Conservation (phyloP, 2,888 invertebrate genomes). For the Argyresthia goedartella region DNA sequence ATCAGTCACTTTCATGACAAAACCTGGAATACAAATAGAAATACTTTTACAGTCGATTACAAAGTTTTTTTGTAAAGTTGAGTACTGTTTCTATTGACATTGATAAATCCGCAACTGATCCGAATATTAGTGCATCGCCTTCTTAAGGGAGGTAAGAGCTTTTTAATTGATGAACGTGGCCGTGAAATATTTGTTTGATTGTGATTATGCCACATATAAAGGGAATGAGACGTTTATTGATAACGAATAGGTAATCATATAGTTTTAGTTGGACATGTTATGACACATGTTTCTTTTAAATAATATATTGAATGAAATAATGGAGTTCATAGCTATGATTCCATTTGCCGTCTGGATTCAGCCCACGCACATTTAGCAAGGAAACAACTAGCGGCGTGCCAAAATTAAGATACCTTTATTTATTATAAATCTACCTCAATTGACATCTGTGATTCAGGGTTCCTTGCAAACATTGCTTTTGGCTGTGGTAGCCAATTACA, state of each 20-base stretch:
- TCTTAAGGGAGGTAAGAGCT: too few species aligned
- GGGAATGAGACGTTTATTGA: too few species aligned
- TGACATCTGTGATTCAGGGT: slow-evolving; percentile 48
- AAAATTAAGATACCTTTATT: slow-evolving; percentile 36
- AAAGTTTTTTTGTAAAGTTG: slow-evolving; percentile 28
- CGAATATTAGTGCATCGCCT: background rate
- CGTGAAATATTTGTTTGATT: too few species aligned
- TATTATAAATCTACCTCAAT: slow-evolving; percentile 45
- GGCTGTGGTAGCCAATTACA: slow-evolving; percentile 50
- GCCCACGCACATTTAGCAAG: slow-evolving; percentile 28
- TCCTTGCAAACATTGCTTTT: slow-evolving; percentile 32
- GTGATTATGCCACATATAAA: too few species aligned
- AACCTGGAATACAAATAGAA: slow-evolving; percentile 62
- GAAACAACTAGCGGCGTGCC: slow-evolving; percentile 40
- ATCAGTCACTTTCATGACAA: slow-evolving; percentile 67
- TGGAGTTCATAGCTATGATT: slow-evolving; percentile 14
- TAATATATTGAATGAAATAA: background rate
- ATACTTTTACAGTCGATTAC: slow-evolving; percentile 64
- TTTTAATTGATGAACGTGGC: too few species aligned
- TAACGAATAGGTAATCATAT: too few species aligned
- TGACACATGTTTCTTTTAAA: too few species aligned
- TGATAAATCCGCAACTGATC: background rate
- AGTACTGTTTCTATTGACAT: slow-evolving; percentile 7
- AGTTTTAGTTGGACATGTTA: too few species aligned
- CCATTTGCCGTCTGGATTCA: slow-evolving; percentile 34